Evolutionary conservation across 2,888 invertebrate species (phyloP), one percentile per base, ranked within the genome.

Genomic region (Apodemia hepburni): DNA sequence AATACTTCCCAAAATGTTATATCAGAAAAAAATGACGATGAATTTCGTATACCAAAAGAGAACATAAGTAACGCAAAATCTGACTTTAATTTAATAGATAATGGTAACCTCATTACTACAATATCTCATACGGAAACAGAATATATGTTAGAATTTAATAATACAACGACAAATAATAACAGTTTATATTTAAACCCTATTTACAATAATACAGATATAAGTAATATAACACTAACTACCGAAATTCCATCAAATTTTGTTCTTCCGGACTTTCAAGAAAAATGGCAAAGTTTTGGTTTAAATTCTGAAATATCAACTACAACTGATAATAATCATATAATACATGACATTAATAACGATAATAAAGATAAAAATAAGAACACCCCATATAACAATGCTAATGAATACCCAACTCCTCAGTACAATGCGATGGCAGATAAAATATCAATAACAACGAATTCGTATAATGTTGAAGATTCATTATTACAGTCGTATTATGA

Each of bases 361-460:
- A 69, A 70, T 69, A 71, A 72, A 68, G 64, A 64, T 38, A 15
- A 69, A 70, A 65, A 77, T 76, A 61, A 47, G 63, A 59, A 35
- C 63, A 49, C 42, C 47, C 49, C 47, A 59, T 45, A 45, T 61
- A 35, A 45, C 17, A 38, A 65, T 38, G 59, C 59, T 61, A 63
- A 49, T 62, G 62, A 62, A 59, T 84, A 85, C 73, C 71, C 80
- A 65, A 73, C 74, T 63, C 75, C 66, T 35, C 60, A 64, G 81
- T 69, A 79, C 69, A 80, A 82, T 77, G 68, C 69, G 64, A 68
- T 77, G 70, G 80, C 84, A 73, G 80, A 85, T 79, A 75, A 80
- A 74, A 73, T 86, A 77, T 80, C 81, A 73, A 79, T 86, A 76
- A 85, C 83, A 73, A 83, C 83, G 75, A 80, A 81, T 79, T 75